These are phyloP conservation scores for Polyodon spathula DNA, from an alignment of 2,113 vertebrate species.

Conservation along the genomic window DNA sequence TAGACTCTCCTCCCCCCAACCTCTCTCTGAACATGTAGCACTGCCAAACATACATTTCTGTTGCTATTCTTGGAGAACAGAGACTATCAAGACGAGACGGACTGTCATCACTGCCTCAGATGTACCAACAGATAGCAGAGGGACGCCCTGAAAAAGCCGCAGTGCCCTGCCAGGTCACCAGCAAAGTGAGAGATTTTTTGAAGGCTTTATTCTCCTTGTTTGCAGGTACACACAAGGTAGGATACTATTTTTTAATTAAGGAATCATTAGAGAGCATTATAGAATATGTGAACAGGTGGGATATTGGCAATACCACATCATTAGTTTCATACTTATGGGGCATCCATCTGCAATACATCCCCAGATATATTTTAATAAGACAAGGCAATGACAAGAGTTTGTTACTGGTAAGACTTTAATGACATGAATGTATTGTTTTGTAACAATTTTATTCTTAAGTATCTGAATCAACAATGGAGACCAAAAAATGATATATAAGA, in stretches of 20 bases:
- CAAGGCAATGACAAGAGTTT: too few relatives aligned
- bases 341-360: too few relatives aligned
- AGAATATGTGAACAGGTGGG: too few relatives aligned
- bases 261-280: too few relatives aligned
- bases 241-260: slow-evolving; percentile 4
- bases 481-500: too few relatives aligned
- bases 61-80: slow-evolving; percentile 50
- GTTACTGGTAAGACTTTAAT: too few relatives aligned
- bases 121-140: slow-evolving; percentile 12
- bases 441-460: too few relatives aligned
- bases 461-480: too few relatives aligned
- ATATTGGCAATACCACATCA: too few relatives aligned
- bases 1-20: slow-evolving; percentile 22
- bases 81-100: slow-evolving; percentile 35
- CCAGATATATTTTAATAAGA: too few relatives aligned
- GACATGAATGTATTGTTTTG: too few relatives aligned
- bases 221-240: slow-evolving; percentile 5
- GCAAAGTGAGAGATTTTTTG: background rate
- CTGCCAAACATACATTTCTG: slow-evolving; percentile 39
- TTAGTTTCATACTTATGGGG: too few relatives aligned
- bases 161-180: slow-evolving; percentile 4
- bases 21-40: slow-evolving; percentile 28
- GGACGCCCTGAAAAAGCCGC: slow-evolving; percentile 28
- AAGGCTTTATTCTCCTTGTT: background rate
- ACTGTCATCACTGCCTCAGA: slow-evolving; percentile 7